Evolutionary conservation across 2,888 invertebrate species (phyloP).

Genomic region (Luperina nickerlii): DNA sequence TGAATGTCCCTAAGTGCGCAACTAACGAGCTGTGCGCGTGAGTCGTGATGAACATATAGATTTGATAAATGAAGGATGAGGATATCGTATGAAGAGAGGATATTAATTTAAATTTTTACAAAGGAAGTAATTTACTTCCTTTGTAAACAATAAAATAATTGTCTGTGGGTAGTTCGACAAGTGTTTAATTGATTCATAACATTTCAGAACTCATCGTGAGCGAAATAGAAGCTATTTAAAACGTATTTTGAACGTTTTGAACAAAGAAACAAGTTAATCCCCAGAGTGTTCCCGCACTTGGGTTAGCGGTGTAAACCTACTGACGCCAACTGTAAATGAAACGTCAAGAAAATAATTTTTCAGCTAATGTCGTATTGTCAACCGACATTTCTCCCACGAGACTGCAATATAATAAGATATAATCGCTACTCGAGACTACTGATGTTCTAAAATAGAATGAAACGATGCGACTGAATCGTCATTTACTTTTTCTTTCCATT

Average conservation of each 20-base stretch:
- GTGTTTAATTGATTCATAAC: conserved; percentile 46
- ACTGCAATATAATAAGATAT: conserved; percentile 53
- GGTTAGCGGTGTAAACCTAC: conserved; percentile 54
- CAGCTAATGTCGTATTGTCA: conserved; percentile 62
- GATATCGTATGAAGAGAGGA: conserved; percentile 56
- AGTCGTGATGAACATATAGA: conserved; percentile 67
- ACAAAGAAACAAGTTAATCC: conserved; percentile 24
- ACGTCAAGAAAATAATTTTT: conserved; percentile 57
- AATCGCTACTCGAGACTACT: conserved; percentile 43
- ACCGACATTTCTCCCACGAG: conserved; percentile 54
- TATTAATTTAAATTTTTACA: conserved; percentile 55
- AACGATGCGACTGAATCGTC: conserved; percentile 23
- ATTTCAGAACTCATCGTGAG: conserved; percentile 32
- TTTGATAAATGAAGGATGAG: conserved; percentile 63
- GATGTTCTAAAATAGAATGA: conserved; percentile 43
- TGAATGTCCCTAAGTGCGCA: conserved; percentile 58
- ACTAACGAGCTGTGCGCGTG: conserved; percentile 70
- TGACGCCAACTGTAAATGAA: conserved; percentile 47
- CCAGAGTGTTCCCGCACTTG: background rate
- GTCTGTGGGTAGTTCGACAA: conserved; percentile 35
- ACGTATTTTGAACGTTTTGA: conserved; percentile 14
- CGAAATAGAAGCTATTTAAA: conserved; percentile 20
- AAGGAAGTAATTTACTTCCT: conserved; percentile 52
- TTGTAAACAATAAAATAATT: conserved; percentile 36
- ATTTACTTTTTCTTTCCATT: conserved; percentile 35